Conservation (phyloP, 2,797 vertebrate genomes). For the Buphagus erythrorhynchus region DNA sequence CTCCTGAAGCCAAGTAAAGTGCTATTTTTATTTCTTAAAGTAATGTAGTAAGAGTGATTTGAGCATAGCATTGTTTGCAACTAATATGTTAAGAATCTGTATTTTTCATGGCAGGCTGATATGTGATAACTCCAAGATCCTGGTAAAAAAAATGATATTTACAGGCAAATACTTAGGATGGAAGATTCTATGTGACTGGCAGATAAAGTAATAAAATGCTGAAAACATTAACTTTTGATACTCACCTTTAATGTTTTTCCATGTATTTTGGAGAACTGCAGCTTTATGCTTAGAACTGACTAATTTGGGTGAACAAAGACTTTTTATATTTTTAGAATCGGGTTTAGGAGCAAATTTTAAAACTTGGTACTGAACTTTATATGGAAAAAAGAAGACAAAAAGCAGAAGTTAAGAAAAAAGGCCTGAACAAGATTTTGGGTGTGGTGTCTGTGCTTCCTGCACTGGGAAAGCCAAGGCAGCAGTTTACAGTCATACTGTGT, state of each 20-base stretch:
- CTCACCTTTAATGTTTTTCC: background rate
- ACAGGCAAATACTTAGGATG: background rate
- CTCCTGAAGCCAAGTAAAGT: background rate
- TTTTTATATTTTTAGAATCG: background rate
- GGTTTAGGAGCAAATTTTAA: background rate
- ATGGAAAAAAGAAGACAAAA: constrained; percentile 35
- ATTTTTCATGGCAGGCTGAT: background rate
- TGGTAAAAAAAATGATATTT: background rate
- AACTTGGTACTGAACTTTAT: background rate
- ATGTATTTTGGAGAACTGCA: background rate
- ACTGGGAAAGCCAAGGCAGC: background rate
- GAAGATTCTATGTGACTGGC: background rate
- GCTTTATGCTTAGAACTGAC: background rate
- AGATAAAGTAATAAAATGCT: background rate
- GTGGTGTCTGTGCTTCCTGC: constrained; percentile 3
- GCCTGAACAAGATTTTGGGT: constrained; percentile 7
- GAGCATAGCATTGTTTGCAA: background rate
- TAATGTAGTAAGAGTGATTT: background rate
- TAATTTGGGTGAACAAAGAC: background rate
- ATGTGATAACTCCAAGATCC: background rate
- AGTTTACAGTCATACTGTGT: background rate
- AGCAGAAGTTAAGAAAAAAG: constrained; percentile 24
- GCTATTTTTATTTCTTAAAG: background rate
- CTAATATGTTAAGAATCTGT: background rate
- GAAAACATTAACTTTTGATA: background rate